A percentile compares a stretch with the other conserved stretches of the same genome.
phyloP scores from a whole-genome alignment of 2,797 vertebrate genomes.

The Scomberomorus guttatus region DNA sequence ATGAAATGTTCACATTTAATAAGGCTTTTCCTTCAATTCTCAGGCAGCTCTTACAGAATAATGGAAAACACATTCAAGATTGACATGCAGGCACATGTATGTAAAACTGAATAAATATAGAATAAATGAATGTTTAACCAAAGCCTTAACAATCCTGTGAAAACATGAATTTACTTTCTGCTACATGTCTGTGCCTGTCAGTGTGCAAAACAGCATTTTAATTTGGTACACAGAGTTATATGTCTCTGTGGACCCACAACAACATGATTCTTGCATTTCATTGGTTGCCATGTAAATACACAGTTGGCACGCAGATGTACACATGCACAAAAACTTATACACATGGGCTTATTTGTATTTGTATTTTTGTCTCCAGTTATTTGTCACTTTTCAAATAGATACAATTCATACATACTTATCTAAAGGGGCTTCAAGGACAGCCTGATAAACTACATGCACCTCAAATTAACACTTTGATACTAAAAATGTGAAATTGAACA shows the following conservation, averaged over 20 bases:
- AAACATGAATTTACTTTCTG: neutral
- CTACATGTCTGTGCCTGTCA: neutral
- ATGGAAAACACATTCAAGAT: neutral
- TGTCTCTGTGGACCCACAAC: constrained; percentile 4
- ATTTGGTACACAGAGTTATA: neutral
- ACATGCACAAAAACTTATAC: neutral
- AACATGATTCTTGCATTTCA: neutral
- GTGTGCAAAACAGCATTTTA: neutral
- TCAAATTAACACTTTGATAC: neutral
- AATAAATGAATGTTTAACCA: neutral
- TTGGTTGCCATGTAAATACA: neutral
- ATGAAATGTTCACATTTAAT: neutral
- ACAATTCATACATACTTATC: no score
- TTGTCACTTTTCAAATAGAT: neutral
- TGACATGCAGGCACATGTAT: neutral
- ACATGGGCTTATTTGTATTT: neutral
- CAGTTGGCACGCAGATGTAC: neutral
- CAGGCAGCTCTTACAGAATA: neutral
- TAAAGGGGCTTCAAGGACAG: neutral
- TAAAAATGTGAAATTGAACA: neutral
- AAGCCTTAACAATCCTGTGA: neutral
- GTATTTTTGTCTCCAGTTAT: neutral
- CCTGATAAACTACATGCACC: neutral
- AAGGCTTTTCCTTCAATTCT: neutral
- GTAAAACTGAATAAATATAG: no score